Evolutionary conservation across 2,888 invertebrate species (phyloP), one percentile per base, ranked within the genome.

Genomic region (Ennomos quercinarius): DNA sequence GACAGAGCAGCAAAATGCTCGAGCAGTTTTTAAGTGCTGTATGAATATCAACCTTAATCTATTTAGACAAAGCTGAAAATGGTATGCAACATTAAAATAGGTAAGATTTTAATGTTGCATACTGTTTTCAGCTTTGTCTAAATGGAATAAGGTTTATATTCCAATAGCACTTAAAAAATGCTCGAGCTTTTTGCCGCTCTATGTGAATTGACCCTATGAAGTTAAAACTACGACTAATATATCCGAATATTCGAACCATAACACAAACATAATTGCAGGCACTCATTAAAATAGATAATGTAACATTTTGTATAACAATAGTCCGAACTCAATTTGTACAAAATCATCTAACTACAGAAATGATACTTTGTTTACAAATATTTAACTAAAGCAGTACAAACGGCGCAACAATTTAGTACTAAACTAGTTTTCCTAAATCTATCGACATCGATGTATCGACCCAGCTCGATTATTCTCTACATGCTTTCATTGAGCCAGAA

Each of bases 401-500:
- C 52, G 38, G 43, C 45, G 38, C 38, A 58, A 58, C 35, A 51
- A 48, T 53, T 39, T 45, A 57, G 54, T 46, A 27, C 11, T 13
- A 56, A 49, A 63, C 13, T 39, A 51, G 42, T 41, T n/a, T n/a
- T 55, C 57, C 57, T 63, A 63, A 27, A 44, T 53, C 64, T 64
- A 64, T 46, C 49, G 38, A 61, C 46, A 43, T 56, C 40, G 43
- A 57, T 56, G 54, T 64, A 54, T 56, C 48, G 17, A 45, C 9
- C 11, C 10, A 34, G 46, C 13, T 45, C 41, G 56, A 42, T 34
- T 36, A 46, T 50, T 52, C 46, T 37, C 45, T 55, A 58, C 68
- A 69, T 69, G 67, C 69, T 44, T 62, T 35, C 54, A 46, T 56
- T 55, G 45, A 63, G 61, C 66, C 61, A 70, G 70, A 70, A 64